Evolutionary conservation across 2,888 invertebrate genomes (phyloP).

Genomic region (Oscheius myriophilus): DNA sequence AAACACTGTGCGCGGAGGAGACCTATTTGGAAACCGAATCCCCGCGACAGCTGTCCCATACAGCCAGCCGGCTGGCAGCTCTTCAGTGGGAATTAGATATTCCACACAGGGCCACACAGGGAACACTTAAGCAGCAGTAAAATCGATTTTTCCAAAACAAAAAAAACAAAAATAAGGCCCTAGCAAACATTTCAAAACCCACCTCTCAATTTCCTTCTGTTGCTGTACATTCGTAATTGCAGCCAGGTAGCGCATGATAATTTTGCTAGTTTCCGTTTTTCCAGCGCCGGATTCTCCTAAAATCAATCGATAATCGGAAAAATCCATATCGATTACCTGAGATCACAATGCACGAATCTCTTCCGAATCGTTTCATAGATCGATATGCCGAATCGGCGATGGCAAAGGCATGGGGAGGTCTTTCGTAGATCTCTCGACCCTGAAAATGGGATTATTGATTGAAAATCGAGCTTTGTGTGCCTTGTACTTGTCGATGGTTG

Average conservation of each 20-base stretch:
- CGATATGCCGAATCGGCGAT: conserved; percentile 95
- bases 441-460: conserved; percentile 67
- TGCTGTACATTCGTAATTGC: conserved; percentile 92
- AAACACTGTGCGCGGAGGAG: conserved; percentile 2
- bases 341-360: conserved; percentile 91
- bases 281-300: conserved; percentile 90
- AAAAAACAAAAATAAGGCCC: background rate
- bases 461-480: conserved; percentile 5
- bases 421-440: conserved; percentile 94
- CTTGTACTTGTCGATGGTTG: conserved; percentile 82
- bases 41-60: conserved; percentile 14
- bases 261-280: conserved; percentile 98
- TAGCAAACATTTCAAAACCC: background rate
- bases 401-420: conserved; percentile 96
- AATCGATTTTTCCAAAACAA: background rate
- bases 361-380: conserved; percentile 87
- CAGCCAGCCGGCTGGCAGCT: background rate
- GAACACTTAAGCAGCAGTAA: too few species aligned
- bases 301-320: background rate
- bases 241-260: conserved; percentile 95
- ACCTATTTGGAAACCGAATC: conserved; percentile 30
- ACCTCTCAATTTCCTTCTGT: conserved; percentile 95
- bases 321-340: conserved; percentile 71
- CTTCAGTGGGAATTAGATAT: too few species aligned
- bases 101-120: too few species aligned